phyloP scores from a whole-genome alignment of 2,113 vertebrate species.

The Rhinopomastus cyanomelas region DNA sequence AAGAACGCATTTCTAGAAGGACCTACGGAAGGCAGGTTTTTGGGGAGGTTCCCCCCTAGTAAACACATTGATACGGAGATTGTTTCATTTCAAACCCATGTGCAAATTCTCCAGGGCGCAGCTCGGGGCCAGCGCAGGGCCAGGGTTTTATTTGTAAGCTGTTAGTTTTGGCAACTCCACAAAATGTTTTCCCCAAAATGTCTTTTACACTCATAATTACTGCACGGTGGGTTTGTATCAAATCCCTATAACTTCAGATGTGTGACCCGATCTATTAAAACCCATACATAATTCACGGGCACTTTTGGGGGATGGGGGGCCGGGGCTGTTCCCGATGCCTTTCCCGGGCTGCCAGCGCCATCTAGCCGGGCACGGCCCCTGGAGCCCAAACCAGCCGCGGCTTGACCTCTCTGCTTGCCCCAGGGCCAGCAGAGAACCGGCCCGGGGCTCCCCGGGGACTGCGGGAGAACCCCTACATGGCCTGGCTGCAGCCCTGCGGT shows the following conservation, averaged over 20 bases:
- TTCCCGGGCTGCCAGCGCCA: slow-evolving; percentile 80
- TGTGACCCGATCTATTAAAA: slow-evolving; percentile 44
- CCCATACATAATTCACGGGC: background rate
- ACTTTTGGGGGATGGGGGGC: background rate
- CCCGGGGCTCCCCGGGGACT: background rate
- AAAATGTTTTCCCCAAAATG: slow-evolving; percentile 44
- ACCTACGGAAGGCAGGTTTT: background rate
- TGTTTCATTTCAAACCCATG: slow-evolving; percentile 45
- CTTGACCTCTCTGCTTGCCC: background rate
- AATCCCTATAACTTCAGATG: slow-evolving; percentile 53
- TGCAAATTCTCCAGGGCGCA: slow-evolving; percentile 54
- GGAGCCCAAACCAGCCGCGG: background rate
- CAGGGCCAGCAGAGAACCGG: background rate
- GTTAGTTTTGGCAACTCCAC: slow-evolving; percentile 36
- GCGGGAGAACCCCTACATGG: too few relatives aligned
- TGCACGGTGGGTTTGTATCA: slow-evolving; percentile 49
- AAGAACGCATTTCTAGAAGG: background rate
- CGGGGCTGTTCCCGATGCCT: background rate
- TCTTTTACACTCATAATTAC: slow-evolving; percentile 65
- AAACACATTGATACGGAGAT: slow-evolving; percentile 31
- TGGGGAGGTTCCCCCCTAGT: background rate
- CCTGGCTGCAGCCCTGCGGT: too few relatives aligned
- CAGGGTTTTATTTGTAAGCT: slow-evolving; percentile 53
- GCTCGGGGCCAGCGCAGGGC: slow-evolving; percentile 40
- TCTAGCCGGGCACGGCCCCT: slow-evolving; percentile 62